These are phyloP conservation scores for Sebastolobus alascanus DNA, from an alignment of 2,797 vertebrate genomes.

Conservation along the genomic window DNA sequence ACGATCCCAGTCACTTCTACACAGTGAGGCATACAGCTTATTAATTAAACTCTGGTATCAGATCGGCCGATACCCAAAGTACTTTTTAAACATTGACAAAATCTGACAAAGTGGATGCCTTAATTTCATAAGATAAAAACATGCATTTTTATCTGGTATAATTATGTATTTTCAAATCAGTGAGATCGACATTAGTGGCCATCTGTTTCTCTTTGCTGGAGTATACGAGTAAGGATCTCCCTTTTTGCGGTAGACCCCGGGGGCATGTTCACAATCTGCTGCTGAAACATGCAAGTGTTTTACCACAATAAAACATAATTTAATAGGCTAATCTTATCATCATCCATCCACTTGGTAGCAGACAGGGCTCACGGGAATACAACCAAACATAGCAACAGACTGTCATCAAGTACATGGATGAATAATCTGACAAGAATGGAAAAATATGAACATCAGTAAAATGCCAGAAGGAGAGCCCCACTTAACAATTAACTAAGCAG, in stretches of 20 bases:
- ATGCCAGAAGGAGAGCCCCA: conserved; percentile 8
- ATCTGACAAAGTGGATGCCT: not conserved
- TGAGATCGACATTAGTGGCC: not conserved
- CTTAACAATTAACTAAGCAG: conserved; percentile 31
- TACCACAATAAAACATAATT: conserved; percentile 12
- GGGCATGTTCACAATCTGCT: not conserved
- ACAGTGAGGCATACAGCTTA: too few relatives aligned
- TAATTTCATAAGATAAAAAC: not conserved
- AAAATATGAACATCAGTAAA: conserved; percentile 12
- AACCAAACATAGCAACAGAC: conserved; percentile 20
- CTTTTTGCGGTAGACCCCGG: not conserved
- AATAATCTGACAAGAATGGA: conserved; percentile 37
- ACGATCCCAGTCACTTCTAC: too few relatives aligned
- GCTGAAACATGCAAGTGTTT: conserved; percentile 7
- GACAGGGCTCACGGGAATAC: conserved; percentile 16
- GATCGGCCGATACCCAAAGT: too few relatives aligned
- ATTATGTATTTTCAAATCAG: not conserved
- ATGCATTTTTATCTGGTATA: not conserved
- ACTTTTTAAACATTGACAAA: not conserved
- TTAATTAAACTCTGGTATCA: too few relatives aligned
- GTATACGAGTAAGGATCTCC: not conserved
- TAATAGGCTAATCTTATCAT: conserved; percentile 9
- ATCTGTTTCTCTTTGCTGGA: conserved; percentile 1
- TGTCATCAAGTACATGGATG: conserved; percentile 38
- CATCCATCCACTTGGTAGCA: conserved; percentile 21